These are phyloP conservation scores for Pectinophora gossypiella DNA, from an alignment of 1,140 invertebrate genomes.

Conservation along the genomic window DNA sequence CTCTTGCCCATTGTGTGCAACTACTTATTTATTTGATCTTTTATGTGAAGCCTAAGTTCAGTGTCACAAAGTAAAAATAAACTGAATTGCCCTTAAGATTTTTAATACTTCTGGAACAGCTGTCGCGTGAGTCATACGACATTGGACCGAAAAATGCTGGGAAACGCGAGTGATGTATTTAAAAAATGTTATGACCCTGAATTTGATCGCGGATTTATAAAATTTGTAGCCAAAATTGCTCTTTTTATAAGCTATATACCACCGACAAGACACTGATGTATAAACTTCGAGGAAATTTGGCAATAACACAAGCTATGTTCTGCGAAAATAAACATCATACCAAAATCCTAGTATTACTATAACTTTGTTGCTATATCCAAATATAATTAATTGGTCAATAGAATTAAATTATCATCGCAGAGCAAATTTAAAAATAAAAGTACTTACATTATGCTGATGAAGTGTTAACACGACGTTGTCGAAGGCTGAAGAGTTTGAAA, in stretches of 20 bases:
- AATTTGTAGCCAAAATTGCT: slow-evolving; percentile 28
- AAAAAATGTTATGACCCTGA: slow-evolving; percentile 42
- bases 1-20: no score
- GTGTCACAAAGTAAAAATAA: slow-evolving; percentile 31
- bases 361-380: slow-evolving; percentile 31
- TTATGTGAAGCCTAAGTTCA: slow-evolving; percentile 22
- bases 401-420: slow-evolving; percentile 22
- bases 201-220: slow-evolving; percentile 47
- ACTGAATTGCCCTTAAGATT: slow-evolving; percentile 56
- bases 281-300: no score
- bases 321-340: slow-evolving; percentile 47
- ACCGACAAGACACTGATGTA: no score
- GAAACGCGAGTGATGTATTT: slow-evolving; percentile 48
- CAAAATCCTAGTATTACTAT: slow-evolving; percentile 28
- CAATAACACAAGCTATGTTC: slow-evolving; percentile 51
- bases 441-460: slow-evolving; percentile 75
- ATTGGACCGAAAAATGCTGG: slow-evolving; percentile 52
- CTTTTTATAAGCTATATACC: slow-evolving; percentile 12
- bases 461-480: slow-evolving; percentile 70
- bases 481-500: slow-evolving; percentile 75
- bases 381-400: slow-evolving; percentile 28
- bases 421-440: slow-evolving; percentile 11
- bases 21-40: no score
- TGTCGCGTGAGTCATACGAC: slow-evolving; percentile 63
- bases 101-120: slow-evolving; percentile 65